Evolutionary conservation across 2,797 vertebrate genomes (phyloP), one percentile per base, ranked within the genome.

Genomic region (Argya squamiceps): DNA sequence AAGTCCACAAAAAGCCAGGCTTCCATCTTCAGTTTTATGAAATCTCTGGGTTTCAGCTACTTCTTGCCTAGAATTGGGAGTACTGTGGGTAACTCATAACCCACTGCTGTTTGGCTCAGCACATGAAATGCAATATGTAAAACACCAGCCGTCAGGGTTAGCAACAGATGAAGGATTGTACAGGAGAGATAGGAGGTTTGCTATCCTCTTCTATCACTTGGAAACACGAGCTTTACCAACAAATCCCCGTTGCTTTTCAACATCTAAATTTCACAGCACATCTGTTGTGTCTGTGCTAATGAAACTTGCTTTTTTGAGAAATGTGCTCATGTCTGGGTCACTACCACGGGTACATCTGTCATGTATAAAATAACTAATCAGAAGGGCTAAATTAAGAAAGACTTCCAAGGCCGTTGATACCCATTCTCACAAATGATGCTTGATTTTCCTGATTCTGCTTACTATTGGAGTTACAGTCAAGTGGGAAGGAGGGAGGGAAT

Each of bases 181-280:
- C 30, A 20, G 60, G 22, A 64, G 70, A 11, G 60, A 64, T 53
- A 32, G 56, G 37, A 91, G 60, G 56, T 44, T 95, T 55, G 75
- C 43, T 71, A 16, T 63, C 75, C 75, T 60, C 64, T 84, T 26
- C 71, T 68, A 81, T 49, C 70, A 44, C 34, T 52, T 27, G 39
- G 84, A 82, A 86, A 47, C 17, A 55, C 3, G 88, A 92, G 49
- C 44, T 69, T 74, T 62, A 86, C 79, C 67, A 70, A 32, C 52
- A 95, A 86, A 91, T 65, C 52, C 59, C n/a, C 15, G 29, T 62
- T 91, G 79, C 70, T 92, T 87, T 81, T 75, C 65, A 50, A 18
- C 71, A 86, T 92, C 71, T 88, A 43, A 23, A 62, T 93, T 84
- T 95, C 91, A 84, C 76, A 80, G 82, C 68, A 70, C 81, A 94